Percentiles rank a stretch among this genome's conserved stretches.
These are phyloP conservation scores for Rynchops niger DNA, from an alignment of 2,113 vertebrate genomes.

Conservation along the genomic window DNA sequence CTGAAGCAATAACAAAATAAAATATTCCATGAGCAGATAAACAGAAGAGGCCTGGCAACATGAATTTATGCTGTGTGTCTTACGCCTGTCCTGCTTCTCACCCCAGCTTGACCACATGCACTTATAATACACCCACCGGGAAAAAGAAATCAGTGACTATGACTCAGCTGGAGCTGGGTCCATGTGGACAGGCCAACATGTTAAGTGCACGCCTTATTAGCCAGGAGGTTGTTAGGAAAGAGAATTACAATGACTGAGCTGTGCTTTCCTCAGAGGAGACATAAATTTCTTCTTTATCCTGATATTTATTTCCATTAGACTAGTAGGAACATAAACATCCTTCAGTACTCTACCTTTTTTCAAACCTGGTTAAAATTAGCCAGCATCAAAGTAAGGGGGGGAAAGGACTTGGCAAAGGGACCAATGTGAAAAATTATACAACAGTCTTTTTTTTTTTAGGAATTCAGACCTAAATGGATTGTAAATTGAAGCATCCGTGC, in stretches of 20 bases:
- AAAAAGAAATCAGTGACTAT: background rate
- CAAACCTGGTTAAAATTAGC: background rate
- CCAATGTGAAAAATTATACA: background rate
- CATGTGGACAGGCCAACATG: background rate
- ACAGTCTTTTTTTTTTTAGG: background rate
- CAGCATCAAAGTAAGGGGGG: background rate
- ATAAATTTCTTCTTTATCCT: slow-evolving; percentile 9
- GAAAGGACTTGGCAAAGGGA: background rate
- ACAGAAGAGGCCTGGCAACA: background rate
- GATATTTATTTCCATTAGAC: slow-evolving; percentile 3
- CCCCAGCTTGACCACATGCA: background rate
- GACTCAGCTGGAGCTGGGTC: slow-evolving; percentile 1
- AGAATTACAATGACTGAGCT: background rate
- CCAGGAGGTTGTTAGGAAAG: slow-evolving; percentile 12
- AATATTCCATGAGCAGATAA: background rate
- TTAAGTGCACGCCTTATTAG: background rate
- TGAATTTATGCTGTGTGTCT: background rate
- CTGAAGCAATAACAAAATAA: background rate
- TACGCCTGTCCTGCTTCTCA: background rate
- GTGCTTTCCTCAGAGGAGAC: background rate
- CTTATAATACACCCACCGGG: background rate
- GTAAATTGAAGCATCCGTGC: background rate
- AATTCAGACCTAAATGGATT: background rate
- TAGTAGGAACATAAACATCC: background rate
- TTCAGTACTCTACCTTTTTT: background rate